Evolutionary conservation across 2,888 invertebrate genomes (phyloP), one percentile per base, ranked within the genome.

Genomic region (Desoria tigrina): DNA sequence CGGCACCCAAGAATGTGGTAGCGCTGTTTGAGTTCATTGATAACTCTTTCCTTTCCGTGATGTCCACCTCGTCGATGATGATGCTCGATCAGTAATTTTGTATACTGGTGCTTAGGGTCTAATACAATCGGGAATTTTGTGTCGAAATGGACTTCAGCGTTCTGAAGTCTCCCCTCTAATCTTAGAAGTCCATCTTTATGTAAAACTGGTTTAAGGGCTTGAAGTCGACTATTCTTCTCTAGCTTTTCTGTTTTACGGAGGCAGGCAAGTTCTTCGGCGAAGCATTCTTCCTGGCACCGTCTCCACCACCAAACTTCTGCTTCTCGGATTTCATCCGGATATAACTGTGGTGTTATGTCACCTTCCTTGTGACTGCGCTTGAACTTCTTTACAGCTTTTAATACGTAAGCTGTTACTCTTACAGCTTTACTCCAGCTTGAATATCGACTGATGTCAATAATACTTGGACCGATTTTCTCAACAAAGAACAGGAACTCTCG

Each of bases 21-120:
- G 2, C 42, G 23, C 42, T 62, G 61, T 2, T 62, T 26, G 1
- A 68, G 2, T 2, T 62, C 55, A 49, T 62, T 62, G 6, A 42
- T 9, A 14, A 65, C 55, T 2, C 42, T 39, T 16, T 64, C 64
- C 27, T 53, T 51, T 2, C 69, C 66, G 14, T 64, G 57, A 54
- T 69, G 69, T 26, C 24, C 42, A 18, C 6, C n/a, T 1, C 18
- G n/a, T 2, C 21, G 18, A 45, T 69, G 69, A 28, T 55, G 24
- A 18, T 57, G 28, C 3, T 32, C 1, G 21, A 68, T 14, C 1
- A 65, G 26, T 7, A 65, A 27, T 2, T 23, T 16, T 1, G 62
- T 59, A 24, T 42, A 64, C 11, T 16, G 59, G 24, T 68, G 68
- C 11, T 39, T 42, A 1, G n/a, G 3, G 27, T 65, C 54, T 14